Evolutionary conservation across 1,140 invertebrate species (phyloP), one percentile per base, ranked within the genome.

Genomic region (Zaprionus taronus): DNA sequence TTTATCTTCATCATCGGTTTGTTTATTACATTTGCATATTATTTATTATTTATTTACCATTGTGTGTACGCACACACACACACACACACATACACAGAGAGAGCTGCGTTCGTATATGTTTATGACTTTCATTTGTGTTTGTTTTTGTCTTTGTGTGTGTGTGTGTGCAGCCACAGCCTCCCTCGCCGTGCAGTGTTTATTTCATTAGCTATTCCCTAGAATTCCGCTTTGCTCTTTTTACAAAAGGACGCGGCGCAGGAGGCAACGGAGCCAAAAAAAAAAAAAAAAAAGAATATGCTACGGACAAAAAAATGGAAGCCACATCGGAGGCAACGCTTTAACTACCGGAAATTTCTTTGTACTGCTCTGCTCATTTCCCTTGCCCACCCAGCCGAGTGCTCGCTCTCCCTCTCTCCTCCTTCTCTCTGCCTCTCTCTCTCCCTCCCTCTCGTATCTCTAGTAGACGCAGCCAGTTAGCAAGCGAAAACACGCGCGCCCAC

Each of bases 271-370:
- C 3, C 11, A 38, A 4, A 14, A 36, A 36, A 14, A 31, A 47
- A 44, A 44, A 20, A 28, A 44, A 44, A n/a, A 58, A 49, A 66
- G 31, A 62, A 75, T 63, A 80, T 77, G 75, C 64, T 73, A 57
- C 60, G 34, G 17, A 17, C n/a, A 38, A 79, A 44, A 24, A 62
- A 71, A 51, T 49, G 58, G 66, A 44, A 80, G 47, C 26, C 31
- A n/a, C 64, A 72, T 73, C 78, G 72, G 83, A 76, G 79, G 79
- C 72, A 77, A 58, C 69, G 86, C 85, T 90, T 90, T 90, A 90
- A 90, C 85, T 90, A 90, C 85, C 85, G 85, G 85, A 90, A 90
- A 90, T 90, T 90, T 82, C 82, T 90, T 90, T 90, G 85, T 90
- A 81, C 85, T 84, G 76, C 76, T 72, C 75, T 89, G 81, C 85